Conservation (phyloP, 2,888 invertebrate species). For the Dryadula phaetusa region DNA sequence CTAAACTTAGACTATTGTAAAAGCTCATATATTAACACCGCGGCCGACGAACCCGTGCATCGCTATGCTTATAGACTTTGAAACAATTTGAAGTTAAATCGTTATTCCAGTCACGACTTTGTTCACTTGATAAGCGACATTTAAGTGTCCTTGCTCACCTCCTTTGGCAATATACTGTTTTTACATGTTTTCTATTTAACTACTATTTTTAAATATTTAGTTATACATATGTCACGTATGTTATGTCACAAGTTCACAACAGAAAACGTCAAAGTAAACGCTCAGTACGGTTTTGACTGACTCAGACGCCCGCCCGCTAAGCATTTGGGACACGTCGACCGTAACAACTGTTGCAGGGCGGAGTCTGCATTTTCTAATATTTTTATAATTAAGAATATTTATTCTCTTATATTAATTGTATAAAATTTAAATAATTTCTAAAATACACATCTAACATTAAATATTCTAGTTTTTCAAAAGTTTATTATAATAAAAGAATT, state of each 20-base stretch:
- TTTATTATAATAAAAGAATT: neutral
- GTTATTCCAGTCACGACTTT: slow-evolving; percentile 72
- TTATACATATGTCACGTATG: slow-evolving; percentile 23
- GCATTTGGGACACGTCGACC: slow-evolving; percentile 61
- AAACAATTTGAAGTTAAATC: slow-evolving; percentile 60
- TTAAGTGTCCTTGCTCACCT: slow-evolving; percentile 45
- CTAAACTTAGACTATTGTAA: slow-evolving; percentile 26
- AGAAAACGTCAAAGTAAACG: slow-evolving; percentile 45
- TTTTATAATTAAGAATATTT: slow-evolving; percentile 12
- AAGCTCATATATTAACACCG: slow-evolving; percentile 52
- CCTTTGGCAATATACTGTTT: slow-evolving; percentile 33
- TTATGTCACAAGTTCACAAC: slow-evolving; percentile 32
- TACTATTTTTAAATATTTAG: slow-evolving; percentile 10
- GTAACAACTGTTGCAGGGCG: slow-evolving; percentile 75
- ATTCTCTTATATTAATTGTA: neutral
- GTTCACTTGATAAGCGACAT: slow-evolving; percentile 65
- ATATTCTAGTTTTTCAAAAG: neutral
- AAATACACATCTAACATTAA: neutral
- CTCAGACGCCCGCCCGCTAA: slow-evolving; percentile 41
- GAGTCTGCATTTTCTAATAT: slow-evolving; percentile 53
- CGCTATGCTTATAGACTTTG: slow-evolving; percentile 78
- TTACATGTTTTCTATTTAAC: neutral
- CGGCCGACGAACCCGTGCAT: slow-evolving; percentile 78
- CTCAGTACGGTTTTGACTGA: slow-evolving; percentile 47
- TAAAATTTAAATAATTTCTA: slow-evolving; percentile 4